phyloP scores from a whole-genome alignment of 2,797 vertebrate species.

The Luscinia luscinia region DNA sequence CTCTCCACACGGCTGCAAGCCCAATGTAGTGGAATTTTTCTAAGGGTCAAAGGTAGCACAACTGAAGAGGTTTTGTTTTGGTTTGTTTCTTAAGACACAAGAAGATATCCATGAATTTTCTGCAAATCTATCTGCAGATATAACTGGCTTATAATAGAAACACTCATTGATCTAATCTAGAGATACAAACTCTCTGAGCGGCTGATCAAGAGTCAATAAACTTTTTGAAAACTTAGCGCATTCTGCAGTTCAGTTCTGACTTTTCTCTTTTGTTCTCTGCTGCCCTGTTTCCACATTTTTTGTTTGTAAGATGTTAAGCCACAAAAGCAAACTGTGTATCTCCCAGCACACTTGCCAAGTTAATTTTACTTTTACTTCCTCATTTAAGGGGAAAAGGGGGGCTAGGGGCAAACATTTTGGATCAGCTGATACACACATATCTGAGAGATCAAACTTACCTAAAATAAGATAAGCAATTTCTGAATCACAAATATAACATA shows the following conservation, averaged over 20 bases:
- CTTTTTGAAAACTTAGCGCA: neutral
- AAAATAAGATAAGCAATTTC: neutral
- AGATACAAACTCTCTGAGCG: neutral
- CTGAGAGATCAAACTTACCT: neutral
- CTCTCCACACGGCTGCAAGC: neutral
- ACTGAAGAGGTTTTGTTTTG: slow-evolving; percentile 3
- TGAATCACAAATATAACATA: neutral
- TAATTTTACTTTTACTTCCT: slow-evolving; percentile 18
- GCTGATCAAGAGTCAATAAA: neutral
- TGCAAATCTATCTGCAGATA: neutral
- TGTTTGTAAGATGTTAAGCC: neutral
- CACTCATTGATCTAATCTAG: neutral
- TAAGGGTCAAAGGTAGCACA: slow-evolving; percentile 47
- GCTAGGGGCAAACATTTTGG: neutral
- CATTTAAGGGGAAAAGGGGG: neutral
- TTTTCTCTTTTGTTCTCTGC: neutral
- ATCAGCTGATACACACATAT: neutral
- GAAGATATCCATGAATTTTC: neutral
- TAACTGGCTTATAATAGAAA: neutral
- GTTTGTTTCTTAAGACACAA: neutral
- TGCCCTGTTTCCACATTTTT: neutral
- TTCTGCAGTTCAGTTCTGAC: neutral
- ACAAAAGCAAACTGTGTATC: neutral
- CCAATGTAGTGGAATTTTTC: slow-evolving; percentile 5
- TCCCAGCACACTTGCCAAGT: neutral